Conservation (phyloP, 2,888 invertebrate species). For the Eustalomyia histrio region DNA sequence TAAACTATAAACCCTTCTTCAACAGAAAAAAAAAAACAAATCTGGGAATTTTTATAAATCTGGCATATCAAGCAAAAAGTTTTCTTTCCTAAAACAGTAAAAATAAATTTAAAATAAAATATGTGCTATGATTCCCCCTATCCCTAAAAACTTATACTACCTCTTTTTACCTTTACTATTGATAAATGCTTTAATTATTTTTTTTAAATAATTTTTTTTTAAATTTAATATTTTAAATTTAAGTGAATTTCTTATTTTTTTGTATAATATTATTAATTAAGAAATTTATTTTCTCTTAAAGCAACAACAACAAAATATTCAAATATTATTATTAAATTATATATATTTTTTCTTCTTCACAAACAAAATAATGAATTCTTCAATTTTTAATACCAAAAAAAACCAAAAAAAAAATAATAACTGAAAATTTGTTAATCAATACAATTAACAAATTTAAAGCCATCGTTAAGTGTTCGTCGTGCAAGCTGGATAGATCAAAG, state of each 20-base stretch:
- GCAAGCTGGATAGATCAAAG: constrained; percentile 80
- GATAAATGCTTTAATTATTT: not conserved
- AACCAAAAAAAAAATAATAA: too few relatives aligned
- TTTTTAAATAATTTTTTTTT: constrained; percentile 3
- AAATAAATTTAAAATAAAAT: constrained; percentile 11
- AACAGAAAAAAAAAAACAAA: constrained; percentile 12
- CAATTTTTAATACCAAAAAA: constrained; percentile 41
- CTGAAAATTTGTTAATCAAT: constrained; percentile 60
- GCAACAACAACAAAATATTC: constrained; percentile 8
- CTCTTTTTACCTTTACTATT: not conserved
- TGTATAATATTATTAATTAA: constrained; percentile 12
- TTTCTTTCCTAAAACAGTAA: constrained; percentile 5
- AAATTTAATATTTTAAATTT: not conserved
- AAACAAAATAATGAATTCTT: constrained; percentile 37
- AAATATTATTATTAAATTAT: constrained; percentile 25
- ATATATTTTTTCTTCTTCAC: constrained; percentile 58
- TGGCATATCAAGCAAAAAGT: not conserved
- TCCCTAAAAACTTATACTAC: not conserved
- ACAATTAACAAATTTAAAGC: constrained; percentile 74
- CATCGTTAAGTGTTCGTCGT: constrained; percentile 80
- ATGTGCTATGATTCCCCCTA: not conserved
- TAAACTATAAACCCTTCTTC: constrained; percentile 37
- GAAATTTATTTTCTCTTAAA: constrained; percentile 13
- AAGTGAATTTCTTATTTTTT: not conserved
- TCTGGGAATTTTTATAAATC: constrained; percentile 9